Percentiles rank a stretch among this genome's conserved stretches.
These are phyloP conservation scores for Adelognathus sp. DNA, from an alignment of 2,888 invertebrate species.

Conservation along the genomic window DNA sequence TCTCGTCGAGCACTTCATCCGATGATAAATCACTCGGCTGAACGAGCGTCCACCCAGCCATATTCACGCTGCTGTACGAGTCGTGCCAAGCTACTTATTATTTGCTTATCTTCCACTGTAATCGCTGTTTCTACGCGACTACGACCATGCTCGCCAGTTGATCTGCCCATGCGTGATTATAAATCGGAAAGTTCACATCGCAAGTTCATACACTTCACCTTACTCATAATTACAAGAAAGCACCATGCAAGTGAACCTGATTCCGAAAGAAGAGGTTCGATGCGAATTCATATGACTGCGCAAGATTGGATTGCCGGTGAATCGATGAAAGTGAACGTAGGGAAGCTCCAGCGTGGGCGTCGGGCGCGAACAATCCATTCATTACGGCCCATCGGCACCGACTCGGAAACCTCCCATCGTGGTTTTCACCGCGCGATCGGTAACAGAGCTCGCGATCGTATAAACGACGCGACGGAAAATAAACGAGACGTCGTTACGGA, in stretches of 20 bases:
- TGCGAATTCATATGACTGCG: background rate
- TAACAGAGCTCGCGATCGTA: constrained; percentile 28
- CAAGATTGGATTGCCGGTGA: background rate
- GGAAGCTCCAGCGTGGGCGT: constrained; percentile 66
- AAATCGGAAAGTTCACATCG: constrained; percentile 67
- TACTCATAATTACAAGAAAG: constrained; percentile 31
- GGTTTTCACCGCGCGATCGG: constrained; percentile 55
- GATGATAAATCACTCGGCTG: constrained; percentile 62
- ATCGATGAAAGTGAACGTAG: constrained; percentile 33
- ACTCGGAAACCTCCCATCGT: constrained; percentile 54
- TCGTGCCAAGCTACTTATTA: constrained; percentile 39
- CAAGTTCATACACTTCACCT: constrained; percentile 42
- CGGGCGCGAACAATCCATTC: constrained; percentile 73
- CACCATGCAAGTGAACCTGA: constrained; percentile 21
- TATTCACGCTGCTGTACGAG: no score
- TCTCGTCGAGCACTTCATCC: constrained; percentile 54
- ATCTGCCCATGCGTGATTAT: constrained; percentile 67
- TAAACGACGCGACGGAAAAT: constrained; percentile 40
- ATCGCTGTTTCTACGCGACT: background rate
- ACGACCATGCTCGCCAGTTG: constrained; percentile 60
- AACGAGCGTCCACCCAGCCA: constrained; percentile 37
- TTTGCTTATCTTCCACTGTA: constrained; percentile 41
- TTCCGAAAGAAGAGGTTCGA: constrained; percentile 22
- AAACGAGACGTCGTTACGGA: constrained; percentile 32
- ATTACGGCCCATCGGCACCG: constrained; percentile 67